These are phyloP conservation scores for Drosophila tropicalis DNA, from an alignment of 1,140 invertebrate species.

Conservation along the genomic window DNA sequence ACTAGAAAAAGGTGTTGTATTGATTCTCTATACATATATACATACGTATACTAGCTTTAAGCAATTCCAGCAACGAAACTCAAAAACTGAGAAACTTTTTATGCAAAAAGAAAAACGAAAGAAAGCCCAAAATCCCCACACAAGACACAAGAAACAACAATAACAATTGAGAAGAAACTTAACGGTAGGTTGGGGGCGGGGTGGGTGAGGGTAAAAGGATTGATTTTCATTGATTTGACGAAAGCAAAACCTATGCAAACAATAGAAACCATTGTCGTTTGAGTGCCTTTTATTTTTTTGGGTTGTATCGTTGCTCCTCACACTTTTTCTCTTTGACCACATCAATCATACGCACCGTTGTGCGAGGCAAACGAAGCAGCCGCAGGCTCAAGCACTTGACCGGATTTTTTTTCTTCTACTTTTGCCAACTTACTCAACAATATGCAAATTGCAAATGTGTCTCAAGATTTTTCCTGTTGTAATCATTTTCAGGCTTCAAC, in stretches of 20 bases:
- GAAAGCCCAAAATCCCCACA: neutral
- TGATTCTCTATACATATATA: neutral
- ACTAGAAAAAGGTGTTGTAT: neutral
- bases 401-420: constrained; percentile 5
- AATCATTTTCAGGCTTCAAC: constrained; percentile 17
- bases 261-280: neutral
- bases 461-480: constrained; percentile 32
- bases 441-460: constrained; percentile 69
- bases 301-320: neutral
- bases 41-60: neutral
- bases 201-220: neutral
- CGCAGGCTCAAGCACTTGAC: constrained; percentile 42
- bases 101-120: neutral
- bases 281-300: constrained; percentile 1
- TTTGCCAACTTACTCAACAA: constrained; percentile 40
- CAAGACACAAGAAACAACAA: neutral
- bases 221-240: constrained; percentile 14
- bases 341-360: constrained; percentile 76
- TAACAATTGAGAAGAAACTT: constrained; percentile 2
- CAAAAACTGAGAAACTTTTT: neutral
- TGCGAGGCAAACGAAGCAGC: constrained; percentile 53
- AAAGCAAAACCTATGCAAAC: constrained; percentile 12
- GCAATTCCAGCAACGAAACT: neutral
- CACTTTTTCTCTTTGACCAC: constrained; percentile 47
- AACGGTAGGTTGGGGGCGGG: neutral